Conservation (phyloP, 2,113 vertebrate genomes). For the Gasterosteus nipponicus region DNA sequence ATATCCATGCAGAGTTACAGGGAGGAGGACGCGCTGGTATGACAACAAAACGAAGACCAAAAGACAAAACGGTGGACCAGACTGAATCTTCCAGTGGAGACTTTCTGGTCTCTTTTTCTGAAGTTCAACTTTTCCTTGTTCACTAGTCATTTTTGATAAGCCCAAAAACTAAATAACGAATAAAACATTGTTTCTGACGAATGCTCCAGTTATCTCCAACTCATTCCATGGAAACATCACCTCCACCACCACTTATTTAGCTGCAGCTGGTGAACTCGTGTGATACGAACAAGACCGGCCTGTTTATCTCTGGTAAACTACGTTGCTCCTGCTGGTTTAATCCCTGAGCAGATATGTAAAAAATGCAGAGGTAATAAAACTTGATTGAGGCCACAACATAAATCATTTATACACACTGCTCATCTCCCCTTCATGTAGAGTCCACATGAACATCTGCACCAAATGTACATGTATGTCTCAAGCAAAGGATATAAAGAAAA, state of each 20-base stretch:
- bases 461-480: neutral
- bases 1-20: slow-evolving; percentile 32
- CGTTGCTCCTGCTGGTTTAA: neutral
- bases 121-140: neutral
- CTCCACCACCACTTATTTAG: slow-evolving; percentile 9
- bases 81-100: neutral
- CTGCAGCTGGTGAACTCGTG: neutral
- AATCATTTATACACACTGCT: slow-evolving; percentile 43
- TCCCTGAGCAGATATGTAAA: slow-evolving; percentile 50
- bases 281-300: neutral
- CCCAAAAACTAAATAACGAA: slow-evolving; percentile 50
- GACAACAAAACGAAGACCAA: neutral
- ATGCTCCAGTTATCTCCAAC: slow-evolving; percentile 19
- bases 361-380: slow-evolving; percentile 50
- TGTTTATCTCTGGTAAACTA: neutral
- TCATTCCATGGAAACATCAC: slow-evolving; percentile 64
- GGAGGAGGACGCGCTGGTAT: slow-evolving; percentile 10
- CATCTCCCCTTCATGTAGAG: slow-evolving; percentile 16
- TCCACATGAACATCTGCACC: neutral
- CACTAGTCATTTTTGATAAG: neutral
- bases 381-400: slow-evolving; percentile 33
- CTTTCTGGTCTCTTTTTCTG: neutral
- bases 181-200: slow-evolving; percentile 47
- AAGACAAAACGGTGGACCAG: neutral
- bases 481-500: neutral